These are phyloP conservation scores for Odontophorus gujanensis DNA, from an alignment of 2,113 vertebrate species.

Conservation along the genomic window DNA sequence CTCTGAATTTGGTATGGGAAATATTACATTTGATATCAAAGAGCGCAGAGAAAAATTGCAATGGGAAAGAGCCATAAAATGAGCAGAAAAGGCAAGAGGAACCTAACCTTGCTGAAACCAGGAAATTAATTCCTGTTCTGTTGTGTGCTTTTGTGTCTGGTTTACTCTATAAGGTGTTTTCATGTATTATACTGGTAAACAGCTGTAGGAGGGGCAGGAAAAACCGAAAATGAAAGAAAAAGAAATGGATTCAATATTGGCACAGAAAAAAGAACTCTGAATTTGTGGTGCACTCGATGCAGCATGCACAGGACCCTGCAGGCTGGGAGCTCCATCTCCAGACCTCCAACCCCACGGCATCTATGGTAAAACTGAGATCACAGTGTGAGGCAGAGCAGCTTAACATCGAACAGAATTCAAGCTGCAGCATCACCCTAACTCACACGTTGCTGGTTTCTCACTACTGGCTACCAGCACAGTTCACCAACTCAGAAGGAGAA, in stretches of 20 bases:
- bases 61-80: constrained; percentile 11
- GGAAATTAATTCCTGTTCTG: not conserved
- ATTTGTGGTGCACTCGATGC: not conserved
- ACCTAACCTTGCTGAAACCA: not conserved
- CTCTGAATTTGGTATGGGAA: constrained; percentile 22
- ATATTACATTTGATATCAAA: constrained; percentile 16
- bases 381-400: not conserved
- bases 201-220: not conserved
- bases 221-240: not conserved
- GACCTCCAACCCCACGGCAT: not conserved
- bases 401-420: constrained; percentile 2
- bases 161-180: not conserved
- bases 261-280: not conserved
- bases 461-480: too few species aligned
- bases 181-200: not conserved
- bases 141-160: not conserved
- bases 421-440: not conserved
- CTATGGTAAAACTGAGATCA: not conserved
- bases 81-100: constrained; percentile 1
- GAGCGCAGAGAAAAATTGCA: not conserved
- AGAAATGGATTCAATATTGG: not conserved
- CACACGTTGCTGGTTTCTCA: not conserved
- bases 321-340: not conserved
- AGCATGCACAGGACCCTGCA: not conserved
- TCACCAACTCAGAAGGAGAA: not conserved